Evolutionary conservation across 2,113 vertebrate genomes (phyloP).

Genomic region (Eidolon helvum): DNA sequence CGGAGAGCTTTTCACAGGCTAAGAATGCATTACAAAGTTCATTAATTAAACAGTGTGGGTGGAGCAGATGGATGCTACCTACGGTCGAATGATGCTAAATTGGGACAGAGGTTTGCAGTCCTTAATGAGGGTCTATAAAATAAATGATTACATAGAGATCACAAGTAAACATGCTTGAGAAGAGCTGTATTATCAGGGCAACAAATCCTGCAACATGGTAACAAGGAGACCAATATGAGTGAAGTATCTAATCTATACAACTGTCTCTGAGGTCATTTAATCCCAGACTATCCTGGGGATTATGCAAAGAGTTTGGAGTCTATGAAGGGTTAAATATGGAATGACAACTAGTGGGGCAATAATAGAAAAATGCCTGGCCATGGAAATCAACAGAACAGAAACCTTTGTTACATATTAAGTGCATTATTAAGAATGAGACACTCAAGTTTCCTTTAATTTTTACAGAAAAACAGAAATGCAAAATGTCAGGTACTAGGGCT

Average conservation of each 20-base stretch:
- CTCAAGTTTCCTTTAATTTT: slow-evolving; percentile 63
- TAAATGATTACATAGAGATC: slow-evolving; percentile 89
- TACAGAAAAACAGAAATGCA: slow-evolving; percentile 57
- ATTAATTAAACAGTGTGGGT: slow-evolving; percentile 96
- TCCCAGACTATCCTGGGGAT: not conserved
- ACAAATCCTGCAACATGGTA: slow-evolving; percentile 85
- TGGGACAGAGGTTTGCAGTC: slow-evolving; percentile 88
- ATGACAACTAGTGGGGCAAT: not conserved
- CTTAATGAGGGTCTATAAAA: slow-evolving; percentile 89
- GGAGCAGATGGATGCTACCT: slow-evolving; percentile 98
- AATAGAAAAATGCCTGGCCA: slow-evolving; percentile 37
- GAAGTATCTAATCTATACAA: slow-evolving; percentile 41
- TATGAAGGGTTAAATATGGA: slow-evolving; percentile 28
- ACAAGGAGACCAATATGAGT: slow-evolving; percentile 71
- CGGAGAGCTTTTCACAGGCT: slow-evolving; percentile 88
- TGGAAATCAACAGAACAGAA: slow-evolving; percentile 51
- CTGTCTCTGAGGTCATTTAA: not conserved
- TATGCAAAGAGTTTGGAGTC: not conserved
- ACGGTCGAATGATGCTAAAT: slow-evolving; percentile 93
- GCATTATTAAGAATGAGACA: slow-evolving; percentile 54
- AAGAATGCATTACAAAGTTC: slow-evolving; percentile 92
- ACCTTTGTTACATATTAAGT: slow-evolving; percentile 40
- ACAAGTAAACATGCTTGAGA: slow-evolving; percentile 85
- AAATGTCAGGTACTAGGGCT: slow-evolving; percentile 44
- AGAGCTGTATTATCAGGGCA: slow-evolving; percentile 80